A percentile compares a stretch with the other conserved stretches of the same genome.
Conservation (phyloP, 2,888 invertebrate genomes). For the Sipha maydis region DNA sequence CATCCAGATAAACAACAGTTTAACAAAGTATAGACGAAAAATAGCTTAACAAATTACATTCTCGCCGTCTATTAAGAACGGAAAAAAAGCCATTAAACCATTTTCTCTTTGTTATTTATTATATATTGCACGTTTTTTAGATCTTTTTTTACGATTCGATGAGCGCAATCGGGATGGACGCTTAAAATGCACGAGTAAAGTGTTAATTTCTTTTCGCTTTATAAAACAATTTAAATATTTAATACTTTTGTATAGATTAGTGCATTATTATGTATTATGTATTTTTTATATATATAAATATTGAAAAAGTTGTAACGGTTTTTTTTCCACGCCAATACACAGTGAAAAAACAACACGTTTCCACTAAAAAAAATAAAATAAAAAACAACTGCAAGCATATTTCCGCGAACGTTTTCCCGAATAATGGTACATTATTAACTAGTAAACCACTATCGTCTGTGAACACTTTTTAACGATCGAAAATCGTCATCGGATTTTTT, state of each 20-base stretch:
- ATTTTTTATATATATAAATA: background rate
- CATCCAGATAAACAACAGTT: conserved; percentile 50
- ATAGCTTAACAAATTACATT: conserved; percentile 16
- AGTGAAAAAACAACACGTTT: conserved; percentile 1
- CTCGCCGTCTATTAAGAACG: background rate
- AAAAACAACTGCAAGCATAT: background rate
- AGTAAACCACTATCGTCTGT: background rate
- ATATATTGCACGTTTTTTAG: background rate
- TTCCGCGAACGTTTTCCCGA: background rate
- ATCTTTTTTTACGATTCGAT: background rate
- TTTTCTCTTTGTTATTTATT: background rate
- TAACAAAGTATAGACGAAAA: conserved; percentile 10
- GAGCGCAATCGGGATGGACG: background rate
- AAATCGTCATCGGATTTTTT: background rate
- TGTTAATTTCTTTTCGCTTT: background rate
- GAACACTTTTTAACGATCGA: background rate
- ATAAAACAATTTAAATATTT: conserved; percentile 7
- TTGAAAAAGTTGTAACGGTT: background rate
- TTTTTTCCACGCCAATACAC: background rate
- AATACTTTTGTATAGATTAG: background rate
- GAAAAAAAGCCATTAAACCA: conserved; percentile 4
- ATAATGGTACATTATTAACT: background rate
- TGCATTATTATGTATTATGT: background rate
- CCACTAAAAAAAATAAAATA: background rate
- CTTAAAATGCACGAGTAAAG: background rate